Evolutionary conservation across 2,113 vertebrate species (phyloP), one percentile per base, ranked within the genome.

Genomic region (Cricetomys ansorgei): DNA sequence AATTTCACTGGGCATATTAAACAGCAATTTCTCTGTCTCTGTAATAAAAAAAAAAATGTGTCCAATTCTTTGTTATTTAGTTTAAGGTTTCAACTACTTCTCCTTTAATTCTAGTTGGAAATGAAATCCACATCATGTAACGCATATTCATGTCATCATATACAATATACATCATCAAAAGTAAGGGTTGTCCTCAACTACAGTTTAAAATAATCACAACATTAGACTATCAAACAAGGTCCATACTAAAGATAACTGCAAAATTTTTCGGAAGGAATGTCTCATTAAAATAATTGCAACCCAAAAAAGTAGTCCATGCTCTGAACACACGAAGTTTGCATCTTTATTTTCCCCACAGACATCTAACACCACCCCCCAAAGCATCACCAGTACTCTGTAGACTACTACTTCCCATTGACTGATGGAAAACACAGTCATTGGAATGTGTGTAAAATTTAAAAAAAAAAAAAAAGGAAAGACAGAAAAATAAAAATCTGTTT

Each of bases 331-430:
- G 21, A 88, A 91, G 48, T 95, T 97, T 91, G 7, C 88, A 59
- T 91, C 19, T 21, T 48, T 11, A 65, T 97, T 62, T 94, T 62
- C 57, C 80, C 19, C 27, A 31, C 9, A 31, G 55, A 62, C n/a
- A 62, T 43, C 1, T 64, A 64, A n/a, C 3, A 3, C 53, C 77
- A 11, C 1, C 12, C 37, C 37, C 55, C 3, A 85, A 96, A 96
- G 31, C 34, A 72, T 72, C 77, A 31, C 40, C 67, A 94, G 76
- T 70, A 40, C n/a, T 97, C 93, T 85, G 76, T 64, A 77, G 5
- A 21, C 79, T 92, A 81, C 21, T 94, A 79, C 21, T 92, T 50
- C 67, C 31, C 94, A 40, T 90, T 96, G 96, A 79, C 96, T 92
- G 94, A 57, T 29, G 37, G 59, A 72, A 43, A 87, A 96, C 67